A percentile compares a stretch with the other conserved stretches of the same genome.
Evolutionary conservation across 2,888 invertebrate species (phyloP).

Genomic region (Acleris sparsana): DNA sequence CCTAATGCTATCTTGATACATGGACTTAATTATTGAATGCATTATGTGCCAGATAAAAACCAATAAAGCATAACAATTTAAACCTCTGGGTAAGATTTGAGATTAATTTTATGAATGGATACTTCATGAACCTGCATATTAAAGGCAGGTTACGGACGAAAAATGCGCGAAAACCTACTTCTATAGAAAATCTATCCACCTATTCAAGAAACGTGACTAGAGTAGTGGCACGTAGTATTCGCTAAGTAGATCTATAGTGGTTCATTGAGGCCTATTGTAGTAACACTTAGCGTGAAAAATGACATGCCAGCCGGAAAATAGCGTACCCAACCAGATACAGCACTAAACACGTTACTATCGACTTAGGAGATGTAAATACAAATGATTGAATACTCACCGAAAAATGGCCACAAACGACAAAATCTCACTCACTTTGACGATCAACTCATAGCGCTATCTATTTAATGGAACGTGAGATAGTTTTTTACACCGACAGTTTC

Average conservation of each 20-base stretch:
- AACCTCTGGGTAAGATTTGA: not conserved
- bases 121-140: constrained; percentile 1
- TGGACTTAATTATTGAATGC: not conserved
- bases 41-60: not conserved
- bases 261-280: constrained; percentile 29
- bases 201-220: constrained; percentile 33
- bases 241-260: constrained; percentile 24
- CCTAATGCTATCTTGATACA: too few relatives aligned
- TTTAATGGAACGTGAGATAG: constrained; percentile 73
- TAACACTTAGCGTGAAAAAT: constrained; percentile 14
- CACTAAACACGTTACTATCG: constrained; percentile 52
- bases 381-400: constrained; percentile 68
- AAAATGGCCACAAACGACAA: constrained; percentile 77
- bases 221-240: constrained; percentile 23
- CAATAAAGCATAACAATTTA: not conserved
- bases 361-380: constrained; percentile 66
- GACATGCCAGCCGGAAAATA: constrained; percentile 6
- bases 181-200: constrained; percentile 29
- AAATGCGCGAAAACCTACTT: constrained; percentile 38
- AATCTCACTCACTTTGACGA: constrained; percentile 62
- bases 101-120: constrained; percentile 23
- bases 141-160: constrained; percentile 12
- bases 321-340: constrained; percentile 39
- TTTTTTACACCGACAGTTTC: constrained; percentile 75
- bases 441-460: constrained; percentile 60